Evolutionary conservation across 2,888 invertebrate species (phyloP).

Genomic region (Eupsilia transversa): DNA sequence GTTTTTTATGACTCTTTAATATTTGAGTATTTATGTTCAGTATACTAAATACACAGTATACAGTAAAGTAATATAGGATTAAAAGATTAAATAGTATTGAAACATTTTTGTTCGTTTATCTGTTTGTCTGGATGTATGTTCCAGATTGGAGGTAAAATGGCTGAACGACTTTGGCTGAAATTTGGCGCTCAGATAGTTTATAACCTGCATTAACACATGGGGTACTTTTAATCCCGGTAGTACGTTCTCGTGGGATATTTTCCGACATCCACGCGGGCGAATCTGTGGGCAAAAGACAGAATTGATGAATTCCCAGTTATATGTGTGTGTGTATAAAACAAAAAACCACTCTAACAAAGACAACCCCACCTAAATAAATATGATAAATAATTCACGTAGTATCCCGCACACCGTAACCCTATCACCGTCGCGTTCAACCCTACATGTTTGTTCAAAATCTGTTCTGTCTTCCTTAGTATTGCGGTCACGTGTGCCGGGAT

Average conservation of each 20-base stretch:
- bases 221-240: too few species aligned
- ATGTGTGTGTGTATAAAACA: neutral
- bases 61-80: too few species aligned
- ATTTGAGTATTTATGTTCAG: too few species aligned
- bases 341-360: constrained; percentile 9
- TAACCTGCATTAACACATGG: too few species aligned
- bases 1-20: too few species aligned
- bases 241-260: too few species aligned
- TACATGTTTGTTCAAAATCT: constrained; percentile 77
- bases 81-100: neutral
- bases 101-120: neutral
- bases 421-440: constrained; percentile 72
- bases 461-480: constrained; percentile 72
- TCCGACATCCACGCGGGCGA: too few species aligned
- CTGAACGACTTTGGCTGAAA: too few species aligned
- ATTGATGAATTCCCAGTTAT: neutral
- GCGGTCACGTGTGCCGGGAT: constrained; percentile 77
- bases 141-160: too few species aligned
- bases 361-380: constrained; percentile 51
- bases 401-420: constrained; percentile 65
- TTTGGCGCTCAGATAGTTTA: too few species aligned
- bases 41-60: too few species aligned
- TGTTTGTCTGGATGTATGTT: neutral
- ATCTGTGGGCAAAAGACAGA: neutral
- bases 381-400: constrained; percentile 64